These are phyloP conservation scores for Drosophila anomalata DNA, from an alignment of 2,888 invertebrate genomes.

Conservation along the genomic window DNA sequence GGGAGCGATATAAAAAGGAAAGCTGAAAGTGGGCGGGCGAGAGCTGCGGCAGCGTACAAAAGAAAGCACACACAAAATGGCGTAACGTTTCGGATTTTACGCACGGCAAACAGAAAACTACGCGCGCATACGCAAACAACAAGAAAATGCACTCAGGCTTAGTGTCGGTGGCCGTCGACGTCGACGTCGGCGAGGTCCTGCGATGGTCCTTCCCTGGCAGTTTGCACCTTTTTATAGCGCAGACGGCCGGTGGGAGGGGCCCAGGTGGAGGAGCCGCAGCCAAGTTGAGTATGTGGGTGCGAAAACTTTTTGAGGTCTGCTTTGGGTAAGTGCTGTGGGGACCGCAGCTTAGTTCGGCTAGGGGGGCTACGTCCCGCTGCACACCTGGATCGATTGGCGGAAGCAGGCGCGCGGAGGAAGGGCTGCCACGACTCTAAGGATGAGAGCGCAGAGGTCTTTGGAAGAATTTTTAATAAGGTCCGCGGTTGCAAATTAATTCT, in stretches of 20 bases:
- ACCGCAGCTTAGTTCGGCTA: slow-evolving; percentile 78
- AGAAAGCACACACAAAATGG: slow-evolving; percentile 75
- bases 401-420: neutral
- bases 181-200: slow-evolving; percentile 50
- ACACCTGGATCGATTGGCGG: slow-evolving; percentile 7
- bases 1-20: slow-evolving; percentile 44
- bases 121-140: slow-evolving; percentile 77
- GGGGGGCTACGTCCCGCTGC: slow-evolving; percentile 62
- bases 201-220: slow-evolving; percentile 45
- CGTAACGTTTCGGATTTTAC: slow-evolving; percentile 79
- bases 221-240: slow-evolving; percentile 72
- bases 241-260: slow-evolving; percentile 35
- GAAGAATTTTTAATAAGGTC: neutral
- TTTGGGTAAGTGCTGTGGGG: slow-evolving; percentile 76
- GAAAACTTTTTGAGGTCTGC: slow-evolving; percentile 75
- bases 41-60: slow-evolving; percentile 53
- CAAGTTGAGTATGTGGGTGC: slow-evolving; percentile 56
- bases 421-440: neutral
- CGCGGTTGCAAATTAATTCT: neutral
- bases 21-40: neutral
- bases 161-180: slow-evolving; percentile 62
- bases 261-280: slow-evolving; percentile 2
- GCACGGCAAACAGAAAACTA: slow-evolving; percentile 77
- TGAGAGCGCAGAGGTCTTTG: neutral
- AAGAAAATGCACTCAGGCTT: slow-evolving; percentile 80